Percentiles rank a stretch among this genome's conserved stretches.
phyloP scores from a whole-genome alignment of 1,140 invertebrate species.

The Oppia nitens region DNA sequence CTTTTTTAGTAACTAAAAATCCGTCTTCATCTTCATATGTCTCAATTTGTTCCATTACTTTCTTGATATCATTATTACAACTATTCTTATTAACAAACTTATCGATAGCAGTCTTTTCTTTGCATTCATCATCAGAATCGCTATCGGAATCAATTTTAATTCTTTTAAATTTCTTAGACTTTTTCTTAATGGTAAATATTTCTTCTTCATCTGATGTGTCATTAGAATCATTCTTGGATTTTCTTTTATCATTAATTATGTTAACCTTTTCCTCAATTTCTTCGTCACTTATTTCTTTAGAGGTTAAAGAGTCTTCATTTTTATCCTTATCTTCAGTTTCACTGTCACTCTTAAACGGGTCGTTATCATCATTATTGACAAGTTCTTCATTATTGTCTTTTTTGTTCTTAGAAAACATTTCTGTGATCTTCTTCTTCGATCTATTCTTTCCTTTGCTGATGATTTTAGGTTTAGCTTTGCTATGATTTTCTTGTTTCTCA shows the following conservation, averaged over 20 bases:
- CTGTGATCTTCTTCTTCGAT: neutral
- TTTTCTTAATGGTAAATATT: neutral
- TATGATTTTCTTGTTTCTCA: neutral
- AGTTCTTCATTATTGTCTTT: neutral
- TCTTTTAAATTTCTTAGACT: neutral
- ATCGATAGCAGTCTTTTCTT: neutral
- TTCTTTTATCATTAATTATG: neutral
- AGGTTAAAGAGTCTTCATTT: neutral
- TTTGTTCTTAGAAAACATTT: neutral
- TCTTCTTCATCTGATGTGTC: constrained; percentile 4
- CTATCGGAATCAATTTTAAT: neutral
- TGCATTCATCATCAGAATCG: neutral
- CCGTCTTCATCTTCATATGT: neutral
- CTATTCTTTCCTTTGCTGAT: neutral
- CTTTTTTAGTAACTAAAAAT: neutral
- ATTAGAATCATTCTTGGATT: neutral
- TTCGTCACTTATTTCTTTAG: neutral
- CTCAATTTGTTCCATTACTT: neutral
- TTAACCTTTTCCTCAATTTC: neutral
- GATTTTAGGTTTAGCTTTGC: neutral
- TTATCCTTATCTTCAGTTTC: neutral
- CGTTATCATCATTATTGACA: neutral
- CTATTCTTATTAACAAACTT: neutral
- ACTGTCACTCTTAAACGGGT: neutral
- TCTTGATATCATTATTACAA: neutral